Evolutionary conservation across 2,797 vertebrate genomes (phyloP), one percentile per base, ranked within the genome.

Genomic region (Pangasius krempfi): DNA sequence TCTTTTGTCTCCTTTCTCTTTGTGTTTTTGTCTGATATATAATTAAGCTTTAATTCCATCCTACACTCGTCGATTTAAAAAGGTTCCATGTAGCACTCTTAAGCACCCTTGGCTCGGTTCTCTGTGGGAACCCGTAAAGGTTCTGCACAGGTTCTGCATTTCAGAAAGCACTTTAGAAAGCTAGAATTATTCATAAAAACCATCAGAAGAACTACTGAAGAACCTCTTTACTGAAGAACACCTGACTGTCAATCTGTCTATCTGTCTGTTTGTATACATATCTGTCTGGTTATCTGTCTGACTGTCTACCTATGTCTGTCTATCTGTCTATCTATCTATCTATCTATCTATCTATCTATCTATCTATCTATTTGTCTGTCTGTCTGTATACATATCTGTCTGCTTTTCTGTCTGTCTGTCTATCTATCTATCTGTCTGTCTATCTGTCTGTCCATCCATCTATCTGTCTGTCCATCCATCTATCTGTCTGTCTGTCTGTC

Each of bases 251-350:
- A 27, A 20, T 44, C 3, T 44, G 0, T 25, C 9, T 73, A 0
- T 4, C 33, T 40, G 0, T 22, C 33, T 68, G n/a, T 16, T 13
- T 68, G n/a, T 33, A n/a, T 33, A 0, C 1, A 0, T n/a, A 0
- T 64, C 10, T 12, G 10, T 66, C 9, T 66, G 27, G 12, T 10
- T n/a, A 1, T 66, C n/a, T n/a, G n/a, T n/a, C n/a, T n/a, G n/a
- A n/a, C 60, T 62, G 22, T 40, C 40, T 33, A 33, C 33, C 33
- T 33, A 33, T 33, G 8, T 33, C 30, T 37, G 18, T 70, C 33
- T 70, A 0, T 8, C 70, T 73, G 1, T 40, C 37, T 72, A 8
- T 30, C 5, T 40, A 18, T 58, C 18, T 22, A 5, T 5, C 13
- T 58, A 6, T 58, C 56, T 58, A 0, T 58, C 56, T 58, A 1